Conservation (phyloP, 2,888 invertebrate genomes). For the Ormyrus nitidulus region DNA sequence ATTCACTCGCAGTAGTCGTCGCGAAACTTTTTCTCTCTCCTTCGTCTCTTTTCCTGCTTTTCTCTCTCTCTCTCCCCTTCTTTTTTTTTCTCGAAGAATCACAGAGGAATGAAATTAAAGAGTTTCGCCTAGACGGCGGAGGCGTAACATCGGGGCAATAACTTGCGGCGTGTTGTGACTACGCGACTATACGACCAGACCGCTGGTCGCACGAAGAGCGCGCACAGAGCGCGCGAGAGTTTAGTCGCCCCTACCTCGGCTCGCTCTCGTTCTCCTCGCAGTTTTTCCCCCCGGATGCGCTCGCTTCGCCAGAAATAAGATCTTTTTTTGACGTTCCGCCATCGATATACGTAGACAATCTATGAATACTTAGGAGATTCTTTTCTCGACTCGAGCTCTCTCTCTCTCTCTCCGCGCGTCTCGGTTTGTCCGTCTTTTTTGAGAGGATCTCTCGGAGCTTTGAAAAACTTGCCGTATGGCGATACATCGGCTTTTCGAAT, state of each 20-base stretch:
- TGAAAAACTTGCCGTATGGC: too few relatives aligned
- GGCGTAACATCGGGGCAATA: slow-evolving; percentile 61
- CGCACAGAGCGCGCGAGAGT: slow-evolving; percentile 46
- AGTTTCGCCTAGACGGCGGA: slow-evolving; percentile 45
- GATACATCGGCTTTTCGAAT: neutral
- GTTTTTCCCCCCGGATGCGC: slow-evolving; percentile 5
- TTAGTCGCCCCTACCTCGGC: neutral
- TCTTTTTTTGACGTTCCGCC: slow-evolving; percentile 55
- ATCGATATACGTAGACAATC: slow-evolving; percentile 38
- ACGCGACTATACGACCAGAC: slow-evolving; percentile 70
- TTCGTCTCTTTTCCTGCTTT: slow-evolving; percentile 27
- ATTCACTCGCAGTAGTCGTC: slow-evolving; percentile 23
- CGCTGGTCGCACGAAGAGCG: slow-evolving; percentile 66
- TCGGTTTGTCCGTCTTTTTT: neutral
- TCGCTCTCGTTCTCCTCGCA: neutral
- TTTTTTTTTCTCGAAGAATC: slow-evolving; percentile 32
- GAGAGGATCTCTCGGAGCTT: too few relatives aligned
- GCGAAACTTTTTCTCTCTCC: slow-evolving; percentile 44
- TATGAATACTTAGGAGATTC: slow-evolving; percentile 48
- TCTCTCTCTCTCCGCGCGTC: neutral
- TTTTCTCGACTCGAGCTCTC: neutral
- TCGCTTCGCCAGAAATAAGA: slow-evolving; percentile 51
- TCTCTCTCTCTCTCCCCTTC: neutral
- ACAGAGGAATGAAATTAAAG: slow-evolving; percentile 53
- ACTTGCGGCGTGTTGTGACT: slow-evolving; percentile 68